These are phyloP conservation scores for Neoitamus cyanurus DNA, from an alignment of 2,888 invertebrate genomes.

Conservation along the genomic window DNA sequence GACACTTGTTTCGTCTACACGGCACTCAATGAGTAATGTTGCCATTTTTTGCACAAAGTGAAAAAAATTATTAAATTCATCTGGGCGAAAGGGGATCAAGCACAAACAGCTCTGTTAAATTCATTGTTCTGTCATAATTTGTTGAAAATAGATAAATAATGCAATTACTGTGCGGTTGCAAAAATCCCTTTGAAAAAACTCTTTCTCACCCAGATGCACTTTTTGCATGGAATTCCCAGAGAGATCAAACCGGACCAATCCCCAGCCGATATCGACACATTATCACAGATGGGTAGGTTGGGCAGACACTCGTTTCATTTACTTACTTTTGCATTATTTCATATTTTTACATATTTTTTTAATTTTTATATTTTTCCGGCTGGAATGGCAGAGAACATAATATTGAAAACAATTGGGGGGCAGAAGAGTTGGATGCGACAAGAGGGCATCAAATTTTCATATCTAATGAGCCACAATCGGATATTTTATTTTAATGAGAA, in stretches of 20 bases:
- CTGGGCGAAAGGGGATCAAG: background rate
- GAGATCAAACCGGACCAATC: background rate
- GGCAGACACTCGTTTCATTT: background rate
- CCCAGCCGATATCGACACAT: background rate
- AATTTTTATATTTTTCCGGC: background rate
- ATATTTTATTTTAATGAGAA: slow-evolving; percentile 8
- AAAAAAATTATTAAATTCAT: background rate
- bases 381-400: no score
- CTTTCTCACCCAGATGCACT: background rate
- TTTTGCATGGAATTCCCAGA: background rate
- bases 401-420: background rate
- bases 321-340: background rate
- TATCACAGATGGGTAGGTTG: background rate
- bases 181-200: background rate
- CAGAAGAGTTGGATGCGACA: background rate
- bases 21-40: background rate
- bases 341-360: background rate
- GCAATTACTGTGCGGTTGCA: background rate
- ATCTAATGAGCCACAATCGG: slow-evolving; percentile 26
- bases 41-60: background rate
- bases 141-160: background rate
- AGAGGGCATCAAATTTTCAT: background rate
- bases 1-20: background rate
- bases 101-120: background rate
- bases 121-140: background rate